phyloP scores from a whole-genome alignment of 2,888 invertebrate genomes.

The Tinea trinotella region DNA sequence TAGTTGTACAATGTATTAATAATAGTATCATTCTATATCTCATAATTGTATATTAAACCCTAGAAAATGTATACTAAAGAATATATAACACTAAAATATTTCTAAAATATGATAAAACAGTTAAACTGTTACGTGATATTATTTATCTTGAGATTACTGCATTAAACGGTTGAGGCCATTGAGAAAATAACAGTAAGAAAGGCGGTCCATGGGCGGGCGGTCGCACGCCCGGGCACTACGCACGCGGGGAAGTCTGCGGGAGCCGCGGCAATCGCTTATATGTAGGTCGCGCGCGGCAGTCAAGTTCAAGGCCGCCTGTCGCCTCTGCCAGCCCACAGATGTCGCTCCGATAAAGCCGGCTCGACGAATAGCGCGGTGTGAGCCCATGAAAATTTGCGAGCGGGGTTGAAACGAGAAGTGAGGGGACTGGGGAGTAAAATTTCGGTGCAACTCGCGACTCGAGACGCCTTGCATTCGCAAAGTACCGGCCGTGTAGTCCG shows the following conservation, averaged over 20 bases:
- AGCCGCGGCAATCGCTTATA: constrained; percentile 44
- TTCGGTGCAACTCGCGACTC: constrained; percentile 67
- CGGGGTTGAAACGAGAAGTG: constrained; percentile 32
- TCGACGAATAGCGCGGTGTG: neutral
- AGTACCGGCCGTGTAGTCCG: constrained; percentile 32
- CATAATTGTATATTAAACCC: too few species aligned
- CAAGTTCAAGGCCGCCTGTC: constrained; percentile 66
- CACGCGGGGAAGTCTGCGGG: constrained; percentile 28
- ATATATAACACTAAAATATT: too few species aligned
- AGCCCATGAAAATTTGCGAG: constrained; percentile 50
- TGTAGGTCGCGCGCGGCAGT: constrained; percentile 62
- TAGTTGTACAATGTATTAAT: too few species aligned
- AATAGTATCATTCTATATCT: too few species aligned
- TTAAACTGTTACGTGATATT: neutral
- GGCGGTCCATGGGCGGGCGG: neutral
- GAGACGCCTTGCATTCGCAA: constrained; percentile 34
- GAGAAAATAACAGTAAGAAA: neutral
- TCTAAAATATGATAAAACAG: neutral
- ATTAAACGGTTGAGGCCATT: neutral
- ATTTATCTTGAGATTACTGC: neutral
- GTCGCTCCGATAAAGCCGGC: constrained; percentile 43
- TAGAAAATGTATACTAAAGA: too few species aligned
- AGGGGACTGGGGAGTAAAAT: constrained; percentile 52
- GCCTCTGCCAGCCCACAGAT: constrained; percentile 51
- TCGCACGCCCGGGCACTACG: neutral